Evolutionary conservation across 2,113 vertebrate species (phyloP), one percentile per base, ranked within the genome.

Genomic region (Myiozetetes cayanensis): DNA sequence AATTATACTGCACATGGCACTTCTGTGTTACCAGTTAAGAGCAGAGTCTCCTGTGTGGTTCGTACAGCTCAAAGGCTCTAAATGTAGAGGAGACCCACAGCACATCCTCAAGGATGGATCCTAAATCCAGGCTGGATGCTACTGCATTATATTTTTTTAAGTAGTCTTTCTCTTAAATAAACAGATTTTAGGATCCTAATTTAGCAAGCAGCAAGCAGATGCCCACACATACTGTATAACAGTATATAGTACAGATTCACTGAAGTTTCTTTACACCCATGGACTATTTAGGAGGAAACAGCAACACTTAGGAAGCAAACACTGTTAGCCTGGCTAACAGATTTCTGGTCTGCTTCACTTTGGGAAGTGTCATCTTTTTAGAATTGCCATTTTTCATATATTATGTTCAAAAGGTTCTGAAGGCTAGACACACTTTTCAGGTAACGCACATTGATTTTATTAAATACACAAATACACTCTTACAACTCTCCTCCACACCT

Each of bases 361-460:
- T 14, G 6, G 21, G 8, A 22, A 76, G 28, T 6, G 15, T 23
- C 6, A 4, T 19, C 8, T n/a, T 73, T 89, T 68, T 20, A 49
- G 6, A 89, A 58, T 18, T 12, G 18, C 14, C 35, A 41, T 27
- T 65, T 66, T 33, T 50, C 68, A 14, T 15, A 31, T 5, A 9
- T 79, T 74, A 55, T 6, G 10, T 43, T 74, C 59, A 11, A 21
- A 58, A 84, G 8, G 67, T 12, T 62, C 17, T 46, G 35, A 86
- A 39, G 50, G 50, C 25, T 52, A 25, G 25, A 52, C 50, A 52
- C 25, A 16, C 50, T 52, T 52, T 28, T 52, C 50, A 28, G 50
- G 50, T 28, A 27, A 52, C 21, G 2, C 10, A 16, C 5, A 4
- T 0, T 10, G 9, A 23, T 37, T 74, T 63, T 31, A 58, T 44